phyloP scores from a whole-genome alignment of 2,113 vertebrate species.

The Xenotilapia leptura region DNA sequence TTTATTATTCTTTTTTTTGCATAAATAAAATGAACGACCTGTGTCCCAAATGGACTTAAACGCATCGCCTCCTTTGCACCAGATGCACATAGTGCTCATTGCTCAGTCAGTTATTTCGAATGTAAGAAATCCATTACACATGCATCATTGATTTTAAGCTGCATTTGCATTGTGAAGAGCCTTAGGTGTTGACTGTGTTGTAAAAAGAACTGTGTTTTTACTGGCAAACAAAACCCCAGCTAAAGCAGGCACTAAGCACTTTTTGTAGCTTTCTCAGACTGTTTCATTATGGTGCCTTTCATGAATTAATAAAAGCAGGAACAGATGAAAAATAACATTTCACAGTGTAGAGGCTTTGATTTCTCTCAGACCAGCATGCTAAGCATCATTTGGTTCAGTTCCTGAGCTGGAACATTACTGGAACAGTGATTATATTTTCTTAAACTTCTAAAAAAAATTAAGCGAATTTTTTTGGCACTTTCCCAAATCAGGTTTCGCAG shows the following conservation, averaged over 20 bases:
- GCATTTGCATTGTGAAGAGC: constrained; percentile 47
- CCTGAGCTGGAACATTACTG: not conserved
- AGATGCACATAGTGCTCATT: constrained; percentile 37
- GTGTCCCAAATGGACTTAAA: constrained; percentile 1
- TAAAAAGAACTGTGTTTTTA: not conserved
- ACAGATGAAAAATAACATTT: constrained; percentile 4
- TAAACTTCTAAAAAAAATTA: not conserved
- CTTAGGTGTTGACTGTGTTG: constrained; percentile 24
- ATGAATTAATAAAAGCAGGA: not conserved
- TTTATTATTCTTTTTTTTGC: not conserved
- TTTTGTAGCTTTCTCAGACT: not conserved
- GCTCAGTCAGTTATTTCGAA: constrained; percentile 51
- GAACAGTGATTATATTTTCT: not conserved
- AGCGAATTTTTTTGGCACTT: not conserved
- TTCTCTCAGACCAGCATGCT: not conserved
- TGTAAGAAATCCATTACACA: constrained; percentile 46
- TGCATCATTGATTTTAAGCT: constrained; percentile 48
- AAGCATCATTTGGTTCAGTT: not conserved
- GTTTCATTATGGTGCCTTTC: not conserved
- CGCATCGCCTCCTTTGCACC: not conserved
- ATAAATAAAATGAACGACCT: not conserved
- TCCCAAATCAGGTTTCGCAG: not conserved
- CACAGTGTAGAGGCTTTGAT: not conserved
- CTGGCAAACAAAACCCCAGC: not conserved
- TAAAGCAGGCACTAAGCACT: constrained; percentile 10